Conservation (phyloP, 2,113 vertebrate species). For the Aix galericulata region DNA sequence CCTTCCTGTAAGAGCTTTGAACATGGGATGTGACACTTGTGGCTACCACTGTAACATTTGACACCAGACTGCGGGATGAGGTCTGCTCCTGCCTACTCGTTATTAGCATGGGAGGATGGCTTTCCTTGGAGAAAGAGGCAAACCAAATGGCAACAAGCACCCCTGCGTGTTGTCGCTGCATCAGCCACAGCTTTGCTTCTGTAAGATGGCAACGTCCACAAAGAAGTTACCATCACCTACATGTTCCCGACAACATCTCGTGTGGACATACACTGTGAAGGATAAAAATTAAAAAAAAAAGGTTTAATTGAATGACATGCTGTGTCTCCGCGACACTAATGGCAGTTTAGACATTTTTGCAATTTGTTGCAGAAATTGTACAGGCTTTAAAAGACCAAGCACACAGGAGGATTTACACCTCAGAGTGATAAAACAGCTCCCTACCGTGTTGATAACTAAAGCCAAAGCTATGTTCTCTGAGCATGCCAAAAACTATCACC, state of each 20-base stretch:
- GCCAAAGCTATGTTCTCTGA: constrained; percentile 9
- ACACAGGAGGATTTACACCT: constrained; percentile 25
- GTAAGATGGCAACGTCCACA: neutral
- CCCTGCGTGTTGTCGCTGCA: neutral
- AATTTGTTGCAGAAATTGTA: neutral
- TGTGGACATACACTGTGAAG: neutral
- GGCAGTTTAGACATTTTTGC: constrained; percentile 6
- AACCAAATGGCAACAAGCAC: constrained; percentile 40
- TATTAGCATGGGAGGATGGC: neutral
- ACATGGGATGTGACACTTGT: no score
- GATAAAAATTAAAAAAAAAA: neutral
- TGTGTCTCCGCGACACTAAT: neutral
- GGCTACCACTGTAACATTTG: neutral
- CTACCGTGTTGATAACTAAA: neutral
- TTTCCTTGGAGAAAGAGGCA: constrained; percentile 63
- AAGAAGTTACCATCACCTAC: neutral
- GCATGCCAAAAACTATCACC: neutral
- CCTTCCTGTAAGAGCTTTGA: neutral
- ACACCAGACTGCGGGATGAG: neutral
- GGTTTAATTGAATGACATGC: neutral
- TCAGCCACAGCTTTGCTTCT: neutral
- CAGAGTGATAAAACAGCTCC: constrained; percentile 23
- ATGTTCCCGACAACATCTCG: neutral
- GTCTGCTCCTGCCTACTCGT: neutral
- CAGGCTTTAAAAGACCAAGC: constrained; percentile 29